phyloP scores from a whole-genome alignment of 1,140 invertebrate genomes.

The Hycleus cichorii region DNA sequence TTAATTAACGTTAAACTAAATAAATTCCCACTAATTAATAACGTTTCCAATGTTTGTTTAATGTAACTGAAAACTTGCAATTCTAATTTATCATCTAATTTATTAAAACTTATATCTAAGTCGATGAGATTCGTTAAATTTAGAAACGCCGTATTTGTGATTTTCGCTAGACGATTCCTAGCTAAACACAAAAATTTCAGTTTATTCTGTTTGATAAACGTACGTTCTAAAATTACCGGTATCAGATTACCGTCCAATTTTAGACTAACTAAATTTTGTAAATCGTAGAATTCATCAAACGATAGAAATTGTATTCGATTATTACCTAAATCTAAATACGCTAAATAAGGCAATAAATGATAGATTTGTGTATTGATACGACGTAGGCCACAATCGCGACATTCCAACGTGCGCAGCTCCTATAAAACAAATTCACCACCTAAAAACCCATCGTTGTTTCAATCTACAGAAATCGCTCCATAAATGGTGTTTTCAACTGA shows the following conservation, averaged over 20 bases:
- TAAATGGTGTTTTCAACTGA: too few relatives aligned
- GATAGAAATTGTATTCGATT: slow-evolving; percentile 71
- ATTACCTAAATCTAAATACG: slow-evolving; percentile 65
- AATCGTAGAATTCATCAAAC: slow-evolving; percentile 62
- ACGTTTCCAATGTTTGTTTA: slow-evolving; percentile 50
- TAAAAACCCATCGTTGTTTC: too few relatives aligned
- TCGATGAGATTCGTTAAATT: slow-evolving; percentile 57
- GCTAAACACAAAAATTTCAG: slow-evolving; percentile 53
- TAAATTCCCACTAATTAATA: slow-evolving; percentile 62
- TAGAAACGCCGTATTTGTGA: slow-evolving; percentile 60
- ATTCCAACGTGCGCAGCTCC: slow-evolving; percentile 59
- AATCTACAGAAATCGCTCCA: too few relatives aligned
- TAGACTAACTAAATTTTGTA: slow-evolving; percentile 59
- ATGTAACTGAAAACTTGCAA: slow-evolving; percentile 55
- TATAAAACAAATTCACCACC: slow-evolving; percentile 37
- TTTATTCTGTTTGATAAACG: slow-evolving; percentile 58
- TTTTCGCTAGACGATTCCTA: slow-evolving; percentile 63
- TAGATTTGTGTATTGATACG: slow-evolving; percentile 71
- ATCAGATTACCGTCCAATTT: slow-evolving; percentile 69
- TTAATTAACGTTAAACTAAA: slow-evolving; percentile 41
- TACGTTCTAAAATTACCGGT: slow-evolving; percentile 63
- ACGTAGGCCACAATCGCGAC: slow-evolving; percentile 58
- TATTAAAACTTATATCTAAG: slow-evolving; percentile 67
- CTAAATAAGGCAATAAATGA: slow-evolving; percentile 59
- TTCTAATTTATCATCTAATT: slow-evolving; percentile 47